Evolutionary conservation across 1,140 invertebrate genomes (phyloP).

Genomic region (Pemphigus obesinymphae): DNA sequence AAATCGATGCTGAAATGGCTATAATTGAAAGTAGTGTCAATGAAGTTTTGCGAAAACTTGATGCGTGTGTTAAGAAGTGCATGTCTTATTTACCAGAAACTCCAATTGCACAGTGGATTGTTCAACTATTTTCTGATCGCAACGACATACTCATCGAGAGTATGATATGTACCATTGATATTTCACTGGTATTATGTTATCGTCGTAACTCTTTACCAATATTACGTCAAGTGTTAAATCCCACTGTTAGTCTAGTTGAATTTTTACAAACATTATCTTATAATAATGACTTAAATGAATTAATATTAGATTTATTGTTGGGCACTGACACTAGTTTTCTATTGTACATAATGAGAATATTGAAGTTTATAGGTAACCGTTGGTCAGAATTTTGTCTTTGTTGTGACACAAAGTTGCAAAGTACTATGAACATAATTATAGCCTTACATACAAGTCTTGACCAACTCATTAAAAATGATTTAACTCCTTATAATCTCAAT

Average conservation of each 20-base stretch:
- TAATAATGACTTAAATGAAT: conserved; percentile 61
- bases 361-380: conserved; percentile 78
- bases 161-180: conserved; percentile 87
- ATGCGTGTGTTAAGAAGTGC: conserved; percentile 72
- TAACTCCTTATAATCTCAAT: conserved; percentile 87
- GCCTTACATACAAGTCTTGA: conserved; percentile 73
- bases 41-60: conserved; percentile 71
- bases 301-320: conserved; percentile 75
- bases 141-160: conserved; percentile 86
- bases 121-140: conserved; percentile 82
- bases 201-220: conserved; percentile 67
- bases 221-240: conserved; percentile 72
- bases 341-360: conserved; percentile 75
- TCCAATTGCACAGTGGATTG: conserved; percentile 78
- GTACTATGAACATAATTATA: conserved; percentile 78
- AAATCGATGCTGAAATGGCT: conserved; percentile 82
- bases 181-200: conserved; percentile 75
- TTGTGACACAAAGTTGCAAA: conserved; percentile 71
- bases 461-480: conserved; percentile 70
- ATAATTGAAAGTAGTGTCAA: conserved; percentile 78
- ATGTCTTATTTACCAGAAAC: conserved; percentile 82
- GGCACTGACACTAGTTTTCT: conserved; percentile 89
- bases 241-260: conserved; percentile 75
- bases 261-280: conserved; percentile 77
- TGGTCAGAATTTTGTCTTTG: conserved; percentile 75